A percentile compares a stretch with the other conserved stretches of the same genome.
Conservation (phyloP, 2,113 vertebrate species). For the Otocyon megalotis region DNA sequence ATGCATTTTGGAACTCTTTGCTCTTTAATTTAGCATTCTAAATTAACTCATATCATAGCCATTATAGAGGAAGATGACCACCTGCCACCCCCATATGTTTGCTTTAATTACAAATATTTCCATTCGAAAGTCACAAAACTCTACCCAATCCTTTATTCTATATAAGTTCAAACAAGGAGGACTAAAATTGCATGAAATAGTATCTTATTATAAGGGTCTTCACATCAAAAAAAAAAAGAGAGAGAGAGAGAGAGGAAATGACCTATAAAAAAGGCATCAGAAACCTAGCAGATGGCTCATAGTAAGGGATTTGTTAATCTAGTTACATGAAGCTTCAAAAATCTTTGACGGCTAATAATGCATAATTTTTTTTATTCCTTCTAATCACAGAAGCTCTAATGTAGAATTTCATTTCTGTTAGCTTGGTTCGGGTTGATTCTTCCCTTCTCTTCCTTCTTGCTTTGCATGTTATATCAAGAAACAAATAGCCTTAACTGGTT, state of each 20-base stretch:
- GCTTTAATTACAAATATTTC: constrained; percentile 83
- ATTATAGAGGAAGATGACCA: constrained; percentile 86
- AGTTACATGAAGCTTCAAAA: not conserved
- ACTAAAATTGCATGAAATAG: constrained; percentile 52
- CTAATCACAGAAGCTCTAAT: not conserved
- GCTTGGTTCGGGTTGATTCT: not conserved
- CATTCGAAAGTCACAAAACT: constrained; percentile 82
- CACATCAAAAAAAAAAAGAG: not conserved
- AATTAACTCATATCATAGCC: constrained; percentile 83
- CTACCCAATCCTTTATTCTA: constrained; percentile 62
- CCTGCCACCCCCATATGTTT: constrained; percentile 87
- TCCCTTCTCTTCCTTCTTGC: not conserved
- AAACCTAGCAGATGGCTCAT: constrained; percentile 40
- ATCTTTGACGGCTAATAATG: not conserved
- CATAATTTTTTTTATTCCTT: not conserved
- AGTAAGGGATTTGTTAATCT: not conserved
- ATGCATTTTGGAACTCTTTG: constrained; percentile 79
- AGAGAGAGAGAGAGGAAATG: not conserved
- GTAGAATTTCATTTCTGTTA: not conserved
- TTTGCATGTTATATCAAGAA: not conserved
- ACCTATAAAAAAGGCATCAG: not conserved
- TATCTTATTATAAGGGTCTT: constrained; percentile 47
- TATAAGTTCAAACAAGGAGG: constrained; percentile 27
- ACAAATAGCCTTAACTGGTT: not conserved
- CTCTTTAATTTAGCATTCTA: constrained; percentile 84